phyloP scores from a whole-genome alignment of 2,888 invertebrate species.

The Drosophila dives region DNA sequence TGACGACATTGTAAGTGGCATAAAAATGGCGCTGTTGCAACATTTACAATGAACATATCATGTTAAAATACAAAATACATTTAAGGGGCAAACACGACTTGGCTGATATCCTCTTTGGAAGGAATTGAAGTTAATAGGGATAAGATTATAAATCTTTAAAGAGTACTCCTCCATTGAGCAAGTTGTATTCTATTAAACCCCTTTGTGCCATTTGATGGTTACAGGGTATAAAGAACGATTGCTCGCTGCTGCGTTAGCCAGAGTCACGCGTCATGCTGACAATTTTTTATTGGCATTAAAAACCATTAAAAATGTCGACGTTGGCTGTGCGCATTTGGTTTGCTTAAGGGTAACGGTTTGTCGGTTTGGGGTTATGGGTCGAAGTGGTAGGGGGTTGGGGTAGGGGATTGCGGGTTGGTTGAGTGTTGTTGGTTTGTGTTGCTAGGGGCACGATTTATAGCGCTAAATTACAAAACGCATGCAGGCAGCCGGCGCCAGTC shows the following conservation, averaged over 20 bases:
- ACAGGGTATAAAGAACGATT: slow-evolving; percentile 42
- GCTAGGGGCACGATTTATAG: slow-evolving; percentile 69
- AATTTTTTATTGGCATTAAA: slow-evolving; percentile 83
- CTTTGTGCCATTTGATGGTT: not conserved
- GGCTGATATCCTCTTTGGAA: not conserved
- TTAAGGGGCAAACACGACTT: not conserved
- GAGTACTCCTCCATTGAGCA: not conserved
- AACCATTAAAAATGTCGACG: slow-evolving; percentile 78
- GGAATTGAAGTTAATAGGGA: not conserved
- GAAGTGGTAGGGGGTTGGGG: not conserved
- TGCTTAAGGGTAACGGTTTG: slow-evolving; percentile 9
- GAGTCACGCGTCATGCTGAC: slow-evolving; percentile 81
- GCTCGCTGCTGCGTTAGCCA: slow-evolving; percentile 56
- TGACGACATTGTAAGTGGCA: slow-evolving; percentile 81
- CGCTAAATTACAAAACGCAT: slow-evolving; percentile 78
- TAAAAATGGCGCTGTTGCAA: slow-evolving; percentile 77
- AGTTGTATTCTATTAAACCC: not conserved
- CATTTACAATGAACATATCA: slow-evolving; percentile 53
- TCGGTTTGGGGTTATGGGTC: slow-evolving; percentile 13
- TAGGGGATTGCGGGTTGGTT: not conserved
- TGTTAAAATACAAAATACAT: not conserved
- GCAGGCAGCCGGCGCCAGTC: slow-evolving; percentile 68
- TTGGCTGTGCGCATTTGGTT: slow-evolving; percentile 17
- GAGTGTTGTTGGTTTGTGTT: slow-evolving; percentile 33
- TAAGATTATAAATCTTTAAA: too few relatives aligned